These are phyloP conservation scores for Neosalanx taihuensis DNA, from an alignment of 2,797 vertebrate genomes.

Conservation along the genomic window DNA sequence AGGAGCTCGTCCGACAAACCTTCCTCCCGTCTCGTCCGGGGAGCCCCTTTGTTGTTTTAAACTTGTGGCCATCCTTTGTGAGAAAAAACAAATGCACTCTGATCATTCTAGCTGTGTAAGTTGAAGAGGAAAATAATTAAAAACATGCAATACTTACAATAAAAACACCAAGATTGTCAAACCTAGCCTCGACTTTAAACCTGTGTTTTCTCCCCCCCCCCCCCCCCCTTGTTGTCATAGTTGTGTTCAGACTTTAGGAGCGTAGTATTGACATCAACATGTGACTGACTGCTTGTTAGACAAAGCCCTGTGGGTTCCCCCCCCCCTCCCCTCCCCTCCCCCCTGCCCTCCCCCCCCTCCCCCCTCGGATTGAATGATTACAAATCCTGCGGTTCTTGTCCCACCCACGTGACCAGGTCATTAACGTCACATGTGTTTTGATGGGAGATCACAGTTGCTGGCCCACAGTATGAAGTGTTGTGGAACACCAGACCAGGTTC, in stretches of 20 bases:
- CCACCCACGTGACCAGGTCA: too few relatives aligned
- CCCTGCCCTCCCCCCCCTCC: too few relatives aligned
- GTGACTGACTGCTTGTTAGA: not conserved
- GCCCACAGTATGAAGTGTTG: not conserved
- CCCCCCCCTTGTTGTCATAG: not conserved
- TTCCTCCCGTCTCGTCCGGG: conserved; percentile 31
- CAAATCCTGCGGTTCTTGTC: too few relatives aligned
- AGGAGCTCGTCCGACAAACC: conserved; percentile 39
- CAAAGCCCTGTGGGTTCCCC: too few relatives aligned
- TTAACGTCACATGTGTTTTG: too few relatives aligned
- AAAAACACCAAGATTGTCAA: conserved; percentile 74
- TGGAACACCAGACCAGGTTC: not conserved
- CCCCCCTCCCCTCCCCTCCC: too few relatives aligned
- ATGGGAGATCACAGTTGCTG: not conserved
- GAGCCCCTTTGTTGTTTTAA: conserved; percentile 56
- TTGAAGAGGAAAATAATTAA: too few relatives aligned
- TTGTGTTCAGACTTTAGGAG: not conserved
- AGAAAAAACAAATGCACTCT: conserved; percentile 66
- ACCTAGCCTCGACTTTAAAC: conserved; percentile 36
- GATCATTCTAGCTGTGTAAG: conserved; percentile 67
- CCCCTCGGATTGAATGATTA: too few relatives aligned
- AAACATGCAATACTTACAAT: conserved; percentile 71
- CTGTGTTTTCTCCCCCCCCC: too few relatives aligned
- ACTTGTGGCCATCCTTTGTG: conserved; percentile 71
- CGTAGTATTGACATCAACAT: not conserved